Evolutionary conservation across 2,797 vertebrate genomes (phyloP).

Genomic region (Hydrophis major): DNA sequence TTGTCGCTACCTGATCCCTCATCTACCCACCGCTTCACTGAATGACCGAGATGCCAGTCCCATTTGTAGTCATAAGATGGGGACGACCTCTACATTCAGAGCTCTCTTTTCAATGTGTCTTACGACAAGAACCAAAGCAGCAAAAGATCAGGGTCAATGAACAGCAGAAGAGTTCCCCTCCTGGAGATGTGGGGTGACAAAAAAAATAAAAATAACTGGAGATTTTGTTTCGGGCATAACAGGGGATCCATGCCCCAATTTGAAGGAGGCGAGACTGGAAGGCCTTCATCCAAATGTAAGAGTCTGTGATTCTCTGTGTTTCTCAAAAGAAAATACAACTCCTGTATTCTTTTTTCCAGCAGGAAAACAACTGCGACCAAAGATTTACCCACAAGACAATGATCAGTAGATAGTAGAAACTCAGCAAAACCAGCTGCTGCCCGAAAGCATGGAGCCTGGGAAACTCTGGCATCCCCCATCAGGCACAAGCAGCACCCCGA

Average conservation of each 20-base stretch:
- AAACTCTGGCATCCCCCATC: no score
- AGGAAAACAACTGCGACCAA: not conserved
- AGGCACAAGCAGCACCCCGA: no score
- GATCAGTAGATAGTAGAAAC: not conserved
- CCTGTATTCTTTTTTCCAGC: not conserved
- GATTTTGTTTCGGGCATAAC: not conserved
- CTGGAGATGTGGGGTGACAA: no score
- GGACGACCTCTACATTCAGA: not conserved
- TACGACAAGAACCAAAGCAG: no score
- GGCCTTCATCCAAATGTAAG: not conserved
- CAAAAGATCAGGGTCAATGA: not conserved
- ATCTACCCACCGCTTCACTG: not conserved
- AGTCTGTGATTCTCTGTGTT: not conserved
- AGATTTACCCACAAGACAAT: not conserved
- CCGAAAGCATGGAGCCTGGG: no score
- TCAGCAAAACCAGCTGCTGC: no score
- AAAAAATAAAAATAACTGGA: not conserved
- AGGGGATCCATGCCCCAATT: not conserved
- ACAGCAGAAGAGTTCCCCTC: not conserved
- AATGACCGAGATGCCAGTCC: not conserved
- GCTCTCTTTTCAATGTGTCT: not conserved
- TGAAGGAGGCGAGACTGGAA: not conserved
- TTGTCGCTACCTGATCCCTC: not conserved
- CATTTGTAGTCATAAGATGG: not conserved
- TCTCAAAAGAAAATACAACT: not conserved